phyloP scores from a whole-genome alignment of 2,113 vertebrate species.

The Litocranius walleri region DNA sequence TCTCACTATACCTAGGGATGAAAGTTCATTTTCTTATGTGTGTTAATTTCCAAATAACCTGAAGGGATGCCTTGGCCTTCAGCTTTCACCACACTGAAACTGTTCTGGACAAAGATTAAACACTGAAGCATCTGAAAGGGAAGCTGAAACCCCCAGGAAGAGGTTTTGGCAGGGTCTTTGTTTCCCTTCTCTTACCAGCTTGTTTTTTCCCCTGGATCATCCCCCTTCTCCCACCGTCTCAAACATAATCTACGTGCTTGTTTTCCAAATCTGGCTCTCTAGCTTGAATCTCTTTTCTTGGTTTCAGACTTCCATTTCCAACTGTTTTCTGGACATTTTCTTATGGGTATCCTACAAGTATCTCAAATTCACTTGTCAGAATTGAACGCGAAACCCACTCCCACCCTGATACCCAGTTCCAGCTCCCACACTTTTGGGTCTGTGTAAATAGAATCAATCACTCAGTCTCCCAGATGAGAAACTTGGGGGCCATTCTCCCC shows the following conservation, averaged over 20 bases:
- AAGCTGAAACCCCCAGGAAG: background rate
- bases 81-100: background rate
- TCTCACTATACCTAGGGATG: background rate
- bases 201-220: background rate
- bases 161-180: background rate
- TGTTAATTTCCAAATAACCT: background rate
- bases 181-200: background rate
- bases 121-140: background rate
- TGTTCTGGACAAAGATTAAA: background rate
- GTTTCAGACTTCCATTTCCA: background rate
- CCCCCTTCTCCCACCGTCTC: background rate
- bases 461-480: background rate
- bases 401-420: background rate
- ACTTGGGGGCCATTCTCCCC: background rate
- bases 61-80: background rate
- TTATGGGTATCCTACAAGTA: background rate
- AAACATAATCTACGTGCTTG: background rate
- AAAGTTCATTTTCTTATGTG: background rate
- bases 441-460: background rate
- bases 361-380: slow-evolving; percentile 5
- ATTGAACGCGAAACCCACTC: background rate
- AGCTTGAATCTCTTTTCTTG: background rate
- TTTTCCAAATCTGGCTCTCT: background rate
- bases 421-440: background rate
- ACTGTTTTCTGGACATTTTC: background rate